phyloP scores from a whole-genome alignment of 2,797 vertebrate genomes.

The Epinephelus coioides region DNA sequence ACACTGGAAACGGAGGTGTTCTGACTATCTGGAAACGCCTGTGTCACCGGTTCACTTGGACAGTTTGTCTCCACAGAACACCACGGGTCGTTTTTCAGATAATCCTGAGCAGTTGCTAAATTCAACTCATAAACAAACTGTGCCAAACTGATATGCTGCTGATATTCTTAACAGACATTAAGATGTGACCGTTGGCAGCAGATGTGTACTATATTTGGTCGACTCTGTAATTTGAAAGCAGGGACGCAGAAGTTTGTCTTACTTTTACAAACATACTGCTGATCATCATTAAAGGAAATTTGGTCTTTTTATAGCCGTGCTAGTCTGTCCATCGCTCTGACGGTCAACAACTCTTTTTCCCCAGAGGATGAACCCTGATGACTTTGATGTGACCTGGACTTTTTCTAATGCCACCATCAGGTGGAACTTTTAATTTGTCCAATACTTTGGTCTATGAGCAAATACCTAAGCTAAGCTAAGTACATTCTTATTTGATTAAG shows the following conservation, averaged over 20 bases:
- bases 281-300: slow-evolving; percentile 13
- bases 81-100: slow-evolving; percentile 52
- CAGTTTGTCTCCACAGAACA: slow-evolving; percentile 8
- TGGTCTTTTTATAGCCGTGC: slow-evolving; percentile 7
- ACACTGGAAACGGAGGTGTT: slow-evolving; percentile 32
- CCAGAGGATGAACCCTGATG: background rate
- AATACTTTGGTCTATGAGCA: background rate
- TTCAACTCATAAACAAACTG: slow-evolving; percentile 55
- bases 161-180: slow-evolving; percentile 57
- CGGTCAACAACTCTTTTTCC: too few relatives aligned
- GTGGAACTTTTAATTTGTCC: background rate
- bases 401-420: background rate
- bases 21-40: slow-evolving; percentile 33
- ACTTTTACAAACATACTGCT: slow-evolving; percentile 18
- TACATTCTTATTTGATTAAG: background rate
- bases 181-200: slow-evolving; percentile 49
- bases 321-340: background rate
- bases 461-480: background rate
- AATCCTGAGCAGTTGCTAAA: slow-evolving; percentile 53
- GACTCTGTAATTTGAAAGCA: slow-evolving; percentile 24
- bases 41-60: slow-evolving; percentile 20
- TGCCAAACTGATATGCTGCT: slow-evolving; percentile 50
- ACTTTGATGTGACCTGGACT: background rate
- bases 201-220: slow-evolving; percentile 54
- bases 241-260: slow-evolving; percentile 30